These are phyloP conservation scores for Danionella dracula DNA, from an alignment of 2,797 vertebrate species.

Conservation along the genomic window DNA sequence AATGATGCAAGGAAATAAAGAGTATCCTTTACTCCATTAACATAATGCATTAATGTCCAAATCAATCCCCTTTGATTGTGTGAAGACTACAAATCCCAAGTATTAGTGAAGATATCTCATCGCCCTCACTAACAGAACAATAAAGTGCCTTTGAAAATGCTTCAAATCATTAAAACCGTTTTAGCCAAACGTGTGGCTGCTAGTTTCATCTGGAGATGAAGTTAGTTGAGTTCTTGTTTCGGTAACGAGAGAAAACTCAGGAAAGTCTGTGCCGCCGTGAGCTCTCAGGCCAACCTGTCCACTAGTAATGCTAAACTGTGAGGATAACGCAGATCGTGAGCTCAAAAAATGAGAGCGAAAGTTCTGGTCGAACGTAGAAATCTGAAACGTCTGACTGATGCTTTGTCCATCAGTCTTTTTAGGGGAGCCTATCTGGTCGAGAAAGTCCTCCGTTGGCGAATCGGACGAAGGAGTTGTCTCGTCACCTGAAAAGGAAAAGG, in stretches of 20 bases:
- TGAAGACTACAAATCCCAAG: constrained; percentile 34
- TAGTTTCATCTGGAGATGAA: constrained; percentile 92
- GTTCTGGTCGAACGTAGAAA: constrained; percentile 93
- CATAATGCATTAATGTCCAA: constrained; percentile 11
- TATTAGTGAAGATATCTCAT: constrained; percentile 31
- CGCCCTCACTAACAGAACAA: constrained; percentile 71
- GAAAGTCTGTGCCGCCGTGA: constrained; percentile 87
- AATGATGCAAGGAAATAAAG: constrained; percentile 2
- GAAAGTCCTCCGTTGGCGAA: constrained; percentile 91
- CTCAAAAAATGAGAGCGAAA: constrained; percentile 93
- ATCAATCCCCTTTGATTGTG: constrained; percentile 21
- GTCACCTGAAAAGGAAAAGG: constrained; percentile 95
- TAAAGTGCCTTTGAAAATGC: constrained; percentile 87
- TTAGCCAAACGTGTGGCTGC: constrained; percentile 96
- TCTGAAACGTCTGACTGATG: constrained; percentile 93
- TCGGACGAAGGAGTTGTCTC: constrained; percentile 89
- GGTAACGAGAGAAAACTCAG: constrained; percentile 94
- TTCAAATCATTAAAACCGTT: constrained; percentile 46
- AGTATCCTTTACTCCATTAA: background rate
- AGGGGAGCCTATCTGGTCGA: constrained; percentile 94
- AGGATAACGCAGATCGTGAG: constrained; percentile 82
- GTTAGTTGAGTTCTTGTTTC: constrained; percentile 94
- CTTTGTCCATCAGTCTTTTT: constrained; percentile 92
- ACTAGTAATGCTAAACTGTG: constrained; percentile 92
- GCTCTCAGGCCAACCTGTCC: constrained; percentile 92